phyloP scores from a whole-genome alignment of 1,140 invertebrate species.

The Callitettix versicolor region DNA sequence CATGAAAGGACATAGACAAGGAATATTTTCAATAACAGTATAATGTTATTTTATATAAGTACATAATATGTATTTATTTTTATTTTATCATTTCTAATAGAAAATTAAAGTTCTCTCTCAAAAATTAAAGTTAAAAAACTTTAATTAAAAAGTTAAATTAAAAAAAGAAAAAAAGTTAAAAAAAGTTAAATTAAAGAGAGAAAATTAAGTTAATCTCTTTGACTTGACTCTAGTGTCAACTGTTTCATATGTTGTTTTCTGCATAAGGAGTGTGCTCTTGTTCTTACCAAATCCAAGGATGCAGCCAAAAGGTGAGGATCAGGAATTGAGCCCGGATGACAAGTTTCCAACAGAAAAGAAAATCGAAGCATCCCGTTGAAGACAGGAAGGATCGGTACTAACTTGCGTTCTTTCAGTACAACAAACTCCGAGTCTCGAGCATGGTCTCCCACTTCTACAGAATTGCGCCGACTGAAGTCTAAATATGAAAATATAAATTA shows the following conservation, averaged over 20 bases:
- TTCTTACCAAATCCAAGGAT: slow-evolving; percentile 78
- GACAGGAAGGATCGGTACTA: slow-evolving; percentile 62
- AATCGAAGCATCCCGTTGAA: slow-evolving; percentile 73
- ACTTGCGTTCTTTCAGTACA: slow-evolving; percentile 68
- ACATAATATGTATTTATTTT: no score
- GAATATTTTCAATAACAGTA: no score
- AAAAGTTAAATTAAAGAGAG: no score
- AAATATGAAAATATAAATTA: slow-evolving; percentile 10
- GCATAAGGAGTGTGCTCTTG: no score
- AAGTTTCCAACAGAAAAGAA: slow-evolving; percentile 85
- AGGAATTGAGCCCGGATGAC: slow-evolving; percentile 87
- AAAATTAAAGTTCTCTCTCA: no score
- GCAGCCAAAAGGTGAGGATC: slow-evolving; percentile 94
- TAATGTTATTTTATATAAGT: no score
- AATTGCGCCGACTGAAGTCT: slow-evolving; percentile 76
- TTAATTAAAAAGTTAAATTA: background rate
- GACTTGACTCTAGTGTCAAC: no score
- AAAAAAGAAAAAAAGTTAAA: no score
- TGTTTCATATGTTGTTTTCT: no score
- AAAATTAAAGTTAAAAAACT: background rate
- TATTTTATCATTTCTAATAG: no score
- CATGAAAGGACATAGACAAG: no score
- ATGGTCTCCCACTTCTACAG: slow-evolving; percentile 64
- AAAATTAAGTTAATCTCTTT: no score
- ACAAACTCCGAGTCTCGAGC: slow-evolving; percentile 75